Conservation (phyloP, 2,113 vertebrate genomes). For the Poeciliopsis prolifica region DNA sequence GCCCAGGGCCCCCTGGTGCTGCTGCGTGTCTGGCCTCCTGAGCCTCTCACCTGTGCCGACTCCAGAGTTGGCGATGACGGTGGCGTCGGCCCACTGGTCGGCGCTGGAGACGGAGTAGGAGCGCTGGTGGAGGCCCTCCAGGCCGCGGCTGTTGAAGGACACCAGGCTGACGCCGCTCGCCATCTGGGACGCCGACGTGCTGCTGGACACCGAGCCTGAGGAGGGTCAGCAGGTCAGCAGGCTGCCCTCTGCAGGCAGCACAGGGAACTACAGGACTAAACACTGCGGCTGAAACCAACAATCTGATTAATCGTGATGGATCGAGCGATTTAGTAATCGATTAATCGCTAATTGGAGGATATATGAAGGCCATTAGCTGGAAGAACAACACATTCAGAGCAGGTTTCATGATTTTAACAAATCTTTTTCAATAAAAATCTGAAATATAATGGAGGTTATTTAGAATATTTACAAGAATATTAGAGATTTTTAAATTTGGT, state of each 20-base stretch:
- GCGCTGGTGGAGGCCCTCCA: constrained; percentile 94
- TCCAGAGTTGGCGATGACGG: constrained; percentile 95
- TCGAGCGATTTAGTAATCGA: no score
- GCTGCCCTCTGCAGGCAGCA: constrained; percentile 9
- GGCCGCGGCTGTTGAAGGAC: constrained; percentile 89
- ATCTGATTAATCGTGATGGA: no score
- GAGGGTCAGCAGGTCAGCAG: neutral
- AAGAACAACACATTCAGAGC: no score
- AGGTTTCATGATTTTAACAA: no score
- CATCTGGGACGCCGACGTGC: constrained; percentile 92
- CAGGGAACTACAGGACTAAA: constrained; percentile 12
- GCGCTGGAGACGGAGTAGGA: constrained; percentile 98
- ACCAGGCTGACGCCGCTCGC: constrained; percentile 90
- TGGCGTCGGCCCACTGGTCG: constrained; percentile 97
- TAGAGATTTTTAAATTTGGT: no score
- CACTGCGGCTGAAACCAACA: no score
- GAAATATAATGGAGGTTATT: no score
- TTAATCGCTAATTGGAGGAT: no score
- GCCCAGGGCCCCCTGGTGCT: neutral
- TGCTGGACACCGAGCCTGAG: constrained; percentile 88
- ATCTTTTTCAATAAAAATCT: no score
- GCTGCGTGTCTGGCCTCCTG: neutral
- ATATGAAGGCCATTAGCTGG: no score
- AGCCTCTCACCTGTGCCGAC: constrained; percentile 89
- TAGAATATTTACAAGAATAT: no score